These are phyloP conservation scores for Drosophila birchii DNA, from an alignment of 2,888 invertebrate species.

Conservation along the genomic window DNA sequence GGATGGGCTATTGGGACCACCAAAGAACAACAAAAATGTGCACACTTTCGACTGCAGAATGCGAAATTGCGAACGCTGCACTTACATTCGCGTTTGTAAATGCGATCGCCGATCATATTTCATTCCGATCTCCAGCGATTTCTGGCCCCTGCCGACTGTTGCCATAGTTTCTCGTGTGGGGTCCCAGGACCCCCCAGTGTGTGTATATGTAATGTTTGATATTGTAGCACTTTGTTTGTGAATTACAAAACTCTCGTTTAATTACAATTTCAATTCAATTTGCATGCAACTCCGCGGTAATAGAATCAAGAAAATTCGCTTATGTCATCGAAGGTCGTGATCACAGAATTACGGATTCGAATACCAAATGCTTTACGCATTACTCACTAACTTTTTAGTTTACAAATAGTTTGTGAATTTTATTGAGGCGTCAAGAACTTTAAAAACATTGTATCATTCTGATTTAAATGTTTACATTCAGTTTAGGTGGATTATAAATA, in stretches of 20 bases:
- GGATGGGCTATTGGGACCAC: constrained; percentile 80
- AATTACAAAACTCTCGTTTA: constrained; percentile 58
- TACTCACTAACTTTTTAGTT: no score
- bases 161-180: constrained; percentile 47
- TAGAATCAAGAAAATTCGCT: constrained; percentile 36
- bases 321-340: constrained; percentile 36
- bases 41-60: constrained; percentile 52
- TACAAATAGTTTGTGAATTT: no score
- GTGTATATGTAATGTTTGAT: background rate
- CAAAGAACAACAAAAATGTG: constrained; percentile 70
- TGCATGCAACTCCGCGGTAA: constrained; percentile 62
- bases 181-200: constrained; percentile 65
- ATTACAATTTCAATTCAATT: constrained; percentile 67
- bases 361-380: background rate
- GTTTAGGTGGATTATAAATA: background rate
- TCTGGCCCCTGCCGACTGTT: constrained; percentile 4
- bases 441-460: background rate
- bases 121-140: constrained; percentile 50
- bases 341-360: constrained; percentile 8
- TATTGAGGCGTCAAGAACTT: no score
- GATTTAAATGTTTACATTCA: background rate
- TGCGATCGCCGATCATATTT: constrained; percentile 78
- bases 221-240: constrained; percentile 17
- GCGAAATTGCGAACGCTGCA: constrained; percentile 69
- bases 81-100: constrained; percentile 72